Base-by-base conservation (phyloP, 2,797 vertebrate species). In the Gadopsis bispinosus region DNA sequence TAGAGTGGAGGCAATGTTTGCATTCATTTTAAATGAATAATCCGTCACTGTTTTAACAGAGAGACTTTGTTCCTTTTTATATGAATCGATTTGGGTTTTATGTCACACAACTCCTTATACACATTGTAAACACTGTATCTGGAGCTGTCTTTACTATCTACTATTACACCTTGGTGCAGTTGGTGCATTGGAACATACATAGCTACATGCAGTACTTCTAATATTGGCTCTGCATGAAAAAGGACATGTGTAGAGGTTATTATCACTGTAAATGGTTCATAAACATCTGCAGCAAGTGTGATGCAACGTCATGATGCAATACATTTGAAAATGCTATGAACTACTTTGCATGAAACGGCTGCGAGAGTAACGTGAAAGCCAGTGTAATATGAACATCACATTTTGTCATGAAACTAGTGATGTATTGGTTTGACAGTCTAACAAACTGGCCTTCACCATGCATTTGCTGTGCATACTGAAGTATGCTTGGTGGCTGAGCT, bases 371-470 rank as follows among this genome's bases (percentile, higher is more conserved):
- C 56, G 61, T 41, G 43, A 71, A 76, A 67, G 43, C 26, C 14
- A 1, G 5, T 1, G 14, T 4, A 5, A n/a, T 12, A 26, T 53
- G 9, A 59, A 31, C 26, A 60, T 66, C 73, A 61, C 31, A 1
- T 37, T 67, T 50, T 68, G 16, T 55, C 58, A 35, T 56, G 5
- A 77, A 65, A 56, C 17, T 20, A 22, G 3, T 64, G 67, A 82
- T 78, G 43, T 43, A 80, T 71, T 64, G 56, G 72, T 83, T 26
- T 87, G 87, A 87, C 80, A 89, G 75, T 73, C n/a, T n/a, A 72
- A 87, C 86, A 87, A 88, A 88, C 83, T 51, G 59, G 61, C 48
- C 56, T 63, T 88, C 71, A 13, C 45, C 33, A 35, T 71, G 73
- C 43, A 66, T 75, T 79, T 73, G 84, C 39, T 53, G 43, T 61